Percentiles rank a stretch among this genome's conserved stretches.
Conservation (phyloP, 1,140 invertebrate genomes). For the Camponotus vicinus region DNA sequence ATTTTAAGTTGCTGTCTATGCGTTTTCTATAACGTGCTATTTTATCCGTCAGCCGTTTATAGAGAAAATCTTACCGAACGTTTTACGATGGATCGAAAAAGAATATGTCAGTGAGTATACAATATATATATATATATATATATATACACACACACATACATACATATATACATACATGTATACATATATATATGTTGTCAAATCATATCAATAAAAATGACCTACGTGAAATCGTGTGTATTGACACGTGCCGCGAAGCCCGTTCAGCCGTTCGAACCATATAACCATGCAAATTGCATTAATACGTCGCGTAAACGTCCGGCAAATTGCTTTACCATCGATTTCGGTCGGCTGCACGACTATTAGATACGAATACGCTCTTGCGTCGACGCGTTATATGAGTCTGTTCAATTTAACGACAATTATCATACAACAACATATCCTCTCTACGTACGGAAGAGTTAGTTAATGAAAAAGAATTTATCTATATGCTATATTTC, state of each 20-base stretch:
- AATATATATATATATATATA: no score
- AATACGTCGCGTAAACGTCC: conserved; percentile 78
- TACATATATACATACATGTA: no score
- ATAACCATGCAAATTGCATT: conserved; percentile 79
- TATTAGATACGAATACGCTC: conserved; percentile 61
- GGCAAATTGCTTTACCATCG: conserved; percentile 80
- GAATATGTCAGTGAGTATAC: neutral
- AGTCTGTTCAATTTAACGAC: conserved; percentile 3
- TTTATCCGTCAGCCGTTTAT: conserved; percentile 10
- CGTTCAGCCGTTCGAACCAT: conserved; percentile 53
- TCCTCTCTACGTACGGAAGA: neutral
- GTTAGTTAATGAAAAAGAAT: neutral
- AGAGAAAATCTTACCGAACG: conserved; percentile 15
- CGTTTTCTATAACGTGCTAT: neutral
- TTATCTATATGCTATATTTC: neutral
- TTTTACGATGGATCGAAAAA: neutral
- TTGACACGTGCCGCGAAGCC: conserved; percentile 56
- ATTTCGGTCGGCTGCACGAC: conserved; percentile 71
- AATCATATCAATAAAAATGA: conserved; percentile 66
- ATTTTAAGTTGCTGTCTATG: conserved; percentile 11
- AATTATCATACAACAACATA: conserved; percentile 19
- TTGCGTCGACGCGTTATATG: conserved; percentile 47
- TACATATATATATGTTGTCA: neutral
- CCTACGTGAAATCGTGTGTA: conserved; percentile 67
- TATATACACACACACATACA: no score